phyloP scores from a whole-genome alignment of 2,888 invertebrate species.

The Idaea aversata region DNA sequence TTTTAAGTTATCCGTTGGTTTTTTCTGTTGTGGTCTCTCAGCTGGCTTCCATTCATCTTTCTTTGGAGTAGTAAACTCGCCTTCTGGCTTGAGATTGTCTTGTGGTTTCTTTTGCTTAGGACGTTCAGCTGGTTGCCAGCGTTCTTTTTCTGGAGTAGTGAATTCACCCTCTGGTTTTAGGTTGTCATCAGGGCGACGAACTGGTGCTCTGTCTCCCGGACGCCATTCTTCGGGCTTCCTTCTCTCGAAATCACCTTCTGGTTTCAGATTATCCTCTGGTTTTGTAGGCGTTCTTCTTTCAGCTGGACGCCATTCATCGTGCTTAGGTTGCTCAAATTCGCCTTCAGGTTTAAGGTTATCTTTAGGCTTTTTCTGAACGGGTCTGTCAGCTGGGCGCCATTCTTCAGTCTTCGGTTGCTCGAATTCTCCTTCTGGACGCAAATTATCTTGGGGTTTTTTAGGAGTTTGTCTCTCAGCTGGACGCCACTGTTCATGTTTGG shows the following conservation, averaged over 20 bases:
- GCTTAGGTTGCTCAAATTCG: conserved; percentile 56
- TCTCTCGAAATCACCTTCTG: conserved; percentile 72
- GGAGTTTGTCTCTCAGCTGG: conserved; percentile 41
- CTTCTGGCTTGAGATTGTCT: conserved; percentile 76
- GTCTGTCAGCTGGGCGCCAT: conserved; percentile 45
- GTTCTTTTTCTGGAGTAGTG: conserved; percentile 53
- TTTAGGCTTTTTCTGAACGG: conserved; percentile 33
- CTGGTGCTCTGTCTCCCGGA: conserved; percentile 73
- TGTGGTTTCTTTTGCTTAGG: conserved; percentile 62
- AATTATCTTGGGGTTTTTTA: conserved; percentile 71
- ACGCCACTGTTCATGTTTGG: conserved; percentile 48
- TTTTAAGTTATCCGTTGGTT: conserved; percentile 48
- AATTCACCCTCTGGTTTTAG: conserved; percentile 81
- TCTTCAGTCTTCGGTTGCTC: conserved; percentile 43
- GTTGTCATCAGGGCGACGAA: conserved; percentile 80
- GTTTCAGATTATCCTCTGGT: conserved; percentile 74
- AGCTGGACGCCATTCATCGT: conserved; percentile 52
- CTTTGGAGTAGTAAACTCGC: conserved; percentile 55
- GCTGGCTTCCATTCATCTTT: conserved; percentile 66
- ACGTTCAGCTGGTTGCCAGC: conserved; percentile 76
- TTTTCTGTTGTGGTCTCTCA: conserved; percentile 68
- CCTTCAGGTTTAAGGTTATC: conserved; percentile 80
- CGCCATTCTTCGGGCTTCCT: conserved; percentile 54
- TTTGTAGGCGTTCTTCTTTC: conserved; percentile 62
- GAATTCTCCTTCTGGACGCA: conserved; percentile 79